Percentiles rank a stretch among this genome's conserved stretches.
Evolutionary conservation across 2,888 invertebrate species (phyloP).

Genomic region (Lymantria monacha): DNA sequence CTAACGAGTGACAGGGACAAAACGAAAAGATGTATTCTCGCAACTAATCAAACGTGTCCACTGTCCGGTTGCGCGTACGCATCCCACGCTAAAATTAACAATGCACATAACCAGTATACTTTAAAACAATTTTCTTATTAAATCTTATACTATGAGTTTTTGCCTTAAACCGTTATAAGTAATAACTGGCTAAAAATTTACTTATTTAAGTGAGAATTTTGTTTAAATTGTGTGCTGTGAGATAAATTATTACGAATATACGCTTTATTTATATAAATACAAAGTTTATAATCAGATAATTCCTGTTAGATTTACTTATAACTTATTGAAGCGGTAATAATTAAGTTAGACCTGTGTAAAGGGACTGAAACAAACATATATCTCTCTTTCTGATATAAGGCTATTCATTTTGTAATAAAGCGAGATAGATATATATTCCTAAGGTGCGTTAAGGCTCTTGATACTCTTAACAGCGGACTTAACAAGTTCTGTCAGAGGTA

Average conservation of each 20-base stretch:
- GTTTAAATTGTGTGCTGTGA: slow-evolving; percentile 48
- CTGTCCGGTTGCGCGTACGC: slow-evolving; percentile 69
- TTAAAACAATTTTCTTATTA: neutral
- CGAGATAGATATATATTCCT: slow-evolving; percentile 45
- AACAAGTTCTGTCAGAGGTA: slow-evolving; percentile 67
- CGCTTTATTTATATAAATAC: slow-evolving; percentile 19
- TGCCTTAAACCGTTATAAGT: slow-evolving; percentile 18
- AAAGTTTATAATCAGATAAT: slow-evolving; percentile 40
- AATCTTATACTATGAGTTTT: neutral
- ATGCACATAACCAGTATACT: slow-evolving; percentile 10
- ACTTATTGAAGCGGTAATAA: slow-evolving; percentile 39
- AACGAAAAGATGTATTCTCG: slow-evolving; percentile 60
- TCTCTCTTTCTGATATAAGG: slow-evolving; percentile 38
- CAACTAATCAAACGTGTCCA: slow-evolving; percentile 77
- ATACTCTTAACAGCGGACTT: slow-evolving; percentile 69
- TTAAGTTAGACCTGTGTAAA: slow-evolving; percentile 55
- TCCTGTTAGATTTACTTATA: slow-evolving; percentile 28
- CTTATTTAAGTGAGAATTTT: slow-evolving; percentile 49
- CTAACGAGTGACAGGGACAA: slow-evolving; percentile 52
- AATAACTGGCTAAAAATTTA: slow-evolving; percentile 41
- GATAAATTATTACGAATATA: slow-evolving; percentile 51
- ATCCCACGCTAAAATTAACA: slow-evolving; percentile 55
- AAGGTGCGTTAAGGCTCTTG: slow-evolving; percentile 39
- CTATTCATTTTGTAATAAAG: slow-evolving; percentile 32
- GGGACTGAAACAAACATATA: slow-evolving; percentile 41